phyloP scores from a whole-genome alignment of 2,113 vertebrate species.

The Grammomys dolichurus region DNA sequence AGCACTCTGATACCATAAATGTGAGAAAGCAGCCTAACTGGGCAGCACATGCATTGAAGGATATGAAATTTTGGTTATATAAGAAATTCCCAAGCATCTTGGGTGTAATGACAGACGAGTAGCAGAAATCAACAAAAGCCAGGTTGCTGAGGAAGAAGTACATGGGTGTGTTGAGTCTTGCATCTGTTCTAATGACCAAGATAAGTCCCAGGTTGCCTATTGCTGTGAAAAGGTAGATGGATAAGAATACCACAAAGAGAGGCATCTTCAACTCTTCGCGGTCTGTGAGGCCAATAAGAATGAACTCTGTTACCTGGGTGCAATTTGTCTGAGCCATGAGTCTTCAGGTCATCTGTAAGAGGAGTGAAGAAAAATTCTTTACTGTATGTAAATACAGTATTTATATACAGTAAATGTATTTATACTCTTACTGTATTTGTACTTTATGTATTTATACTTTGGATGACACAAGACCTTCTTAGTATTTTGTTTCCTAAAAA shows the following conservation, averaged over 20 bases:
- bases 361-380: neutral
- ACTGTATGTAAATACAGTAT: too few species aligned
- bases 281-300: conserved; percentile 52
- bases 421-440: too few species aligned
- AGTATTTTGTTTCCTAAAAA: neutral
- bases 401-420: too few species aligned
- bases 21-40: conserved; percentile 60
- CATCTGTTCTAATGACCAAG: conserved; percentile 56
- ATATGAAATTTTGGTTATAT: conserved; percentile 4
- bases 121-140: conserved; percentile 73
- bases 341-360: neutral
- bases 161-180: conserved; percentile 65
- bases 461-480: neutral
- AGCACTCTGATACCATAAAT: conserved; percentile 52
- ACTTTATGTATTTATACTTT: neutral
- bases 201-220: conserved; percentile 66
- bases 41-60: conserved; percentile 56
- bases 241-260: conserved; percentile 58
- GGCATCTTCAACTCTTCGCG: conserved; percentile 13
- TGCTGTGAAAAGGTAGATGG: conserved; percentile 69
- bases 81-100: conserved; percentile 71
- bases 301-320: conserved; percentile 51
- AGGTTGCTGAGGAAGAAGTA: conserved; percentile 78
- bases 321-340: conserved; percentile 55
- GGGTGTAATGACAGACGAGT: conserved; percentile 64